Percentiles rank a stretch among this genome's conserved stretches.
phyloP scores from a whole-genome alignment of 1,140 invertebrate species.

The Planococcus citri region DNA sequence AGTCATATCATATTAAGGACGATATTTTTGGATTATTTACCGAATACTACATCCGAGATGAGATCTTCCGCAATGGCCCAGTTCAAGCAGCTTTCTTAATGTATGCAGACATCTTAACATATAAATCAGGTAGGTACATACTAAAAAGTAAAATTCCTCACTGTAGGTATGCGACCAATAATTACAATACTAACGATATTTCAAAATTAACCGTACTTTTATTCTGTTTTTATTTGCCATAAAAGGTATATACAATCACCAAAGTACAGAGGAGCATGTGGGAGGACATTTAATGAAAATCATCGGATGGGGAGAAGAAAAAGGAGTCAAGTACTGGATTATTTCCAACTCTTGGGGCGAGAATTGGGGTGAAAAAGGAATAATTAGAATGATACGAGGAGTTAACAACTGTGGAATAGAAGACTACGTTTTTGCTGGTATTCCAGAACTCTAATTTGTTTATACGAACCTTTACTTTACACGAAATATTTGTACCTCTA shows the following conservation, averaged over 20 bases:
- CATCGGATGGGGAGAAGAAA: constrained; percentile 52
- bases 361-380: constrained; percentile 74
- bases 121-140: constrained; percentile 34
- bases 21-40: neutral
- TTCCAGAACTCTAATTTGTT: constrained; percentile 40
- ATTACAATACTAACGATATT: too few species aligned
- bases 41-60: constrained; percentile 22
- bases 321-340: constrained; percentile 65
- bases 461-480: too few species aligned
- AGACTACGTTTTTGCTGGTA: constrained; percentile 56
- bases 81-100: constrained; percentile 41
- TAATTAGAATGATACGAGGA: constrained; percentile 77
- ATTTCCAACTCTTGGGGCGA: constrained; percentile 84
- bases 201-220: too few species aligned
- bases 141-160: too few species aligned
- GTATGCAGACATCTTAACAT: constrained; percentile 36
- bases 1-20: neutral
- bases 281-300: constrained; percentile 84
- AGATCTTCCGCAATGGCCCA: constrained; percentile 37
- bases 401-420: constrained; percentile 48
- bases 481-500: too few species aligned
- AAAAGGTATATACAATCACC: constrained; percentile 21
- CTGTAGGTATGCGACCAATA: too few species aligned
- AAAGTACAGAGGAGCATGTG: constrained; percentile 25
- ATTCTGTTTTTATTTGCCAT: too few species aligned